Percentiles rank a stretch among this genome's conserved stretches.
Conservation (phyloP, 2,797 vertebrate species). For the Danio tinwini region DNA sequence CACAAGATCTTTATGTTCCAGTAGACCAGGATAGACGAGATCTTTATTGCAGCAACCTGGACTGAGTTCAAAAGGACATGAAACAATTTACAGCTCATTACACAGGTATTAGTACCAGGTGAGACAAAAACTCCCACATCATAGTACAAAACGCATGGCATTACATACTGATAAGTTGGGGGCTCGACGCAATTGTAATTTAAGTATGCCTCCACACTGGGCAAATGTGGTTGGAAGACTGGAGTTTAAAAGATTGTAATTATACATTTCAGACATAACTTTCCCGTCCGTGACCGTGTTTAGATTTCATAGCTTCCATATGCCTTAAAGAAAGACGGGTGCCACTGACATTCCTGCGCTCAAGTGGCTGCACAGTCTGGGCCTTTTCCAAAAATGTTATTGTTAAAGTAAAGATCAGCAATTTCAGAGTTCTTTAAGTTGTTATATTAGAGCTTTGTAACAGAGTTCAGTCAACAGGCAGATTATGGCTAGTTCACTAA, state of each 20-base stretch:
- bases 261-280: constrained; percentile 33
- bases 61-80: constrained; percentile 62
- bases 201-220: background rate
- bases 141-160: background rate
- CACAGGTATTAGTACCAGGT: constrained; percentile 60
- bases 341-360: constrained; percentile 39
- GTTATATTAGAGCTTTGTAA: constrained; percentile 59
- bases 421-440: constrained; percentile 59
- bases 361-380: constrained; percentile 47
- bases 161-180: background rate
- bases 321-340: constrained; percentile 43
- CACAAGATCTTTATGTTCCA: constrained; percentile 21
- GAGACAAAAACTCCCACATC: constrained; percentile 26
- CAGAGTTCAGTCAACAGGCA: constrained; percentile 47
- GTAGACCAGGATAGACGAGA: constrained; percentile 42
- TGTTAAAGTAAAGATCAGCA: constrained; percentile 57
- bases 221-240: constrained; percentile 16
- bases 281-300: constrained; percentile 23
- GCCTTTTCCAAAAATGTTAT: constrained; percentile 54
- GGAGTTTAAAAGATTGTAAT: constrained; percentile 30
- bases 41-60: constrained; percentile 33
- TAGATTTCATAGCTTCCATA: constrained; percentile 44
- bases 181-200: background rate
- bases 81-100: constrained; percentile 56
- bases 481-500: constrained; percentile 67